Percentiles rank a stretch among this genome's conserved stretches.
phyloP scores from a whole-genome alignment of 2,113 vertebrate species.

The Rhinoptilus africanus region DNA sequence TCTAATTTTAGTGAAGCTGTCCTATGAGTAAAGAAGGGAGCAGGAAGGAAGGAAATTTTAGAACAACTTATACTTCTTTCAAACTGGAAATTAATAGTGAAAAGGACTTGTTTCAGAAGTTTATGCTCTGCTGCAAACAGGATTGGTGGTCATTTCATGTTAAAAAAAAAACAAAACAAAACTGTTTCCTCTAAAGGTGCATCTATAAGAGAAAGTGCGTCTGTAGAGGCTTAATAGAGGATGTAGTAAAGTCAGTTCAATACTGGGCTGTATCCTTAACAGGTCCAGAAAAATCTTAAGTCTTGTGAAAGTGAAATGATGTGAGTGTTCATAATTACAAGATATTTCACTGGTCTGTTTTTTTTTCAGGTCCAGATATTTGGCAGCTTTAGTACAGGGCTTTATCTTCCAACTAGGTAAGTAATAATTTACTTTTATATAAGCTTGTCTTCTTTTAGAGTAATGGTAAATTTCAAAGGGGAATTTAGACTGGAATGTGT shows the following conservation, averaged over 20 bases:
- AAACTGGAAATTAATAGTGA: not conserved
- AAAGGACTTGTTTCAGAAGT: not conserved
- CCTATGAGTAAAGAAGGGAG: not conserved
- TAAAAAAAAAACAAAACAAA: not conserved
- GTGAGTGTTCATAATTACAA: not conserved
- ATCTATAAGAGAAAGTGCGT: not conserved
- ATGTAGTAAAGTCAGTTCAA: not conserved
- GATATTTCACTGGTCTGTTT: not conserved
- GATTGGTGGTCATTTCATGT: not conserved
- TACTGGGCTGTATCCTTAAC: not conserved
- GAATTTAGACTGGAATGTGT: not conserved
- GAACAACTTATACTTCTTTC: not conserved
- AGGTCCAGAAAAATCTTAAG: not conserved
- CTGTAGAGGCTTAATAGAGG: not conserved
- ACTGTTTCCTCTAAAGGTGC: not conserved
- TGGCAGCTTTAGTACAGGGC: conserved; percentile 97
- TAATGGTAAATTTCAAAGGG: not conserved
- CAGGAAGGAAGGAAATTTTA: not conserved
- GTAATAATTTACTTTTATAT: not conserved
- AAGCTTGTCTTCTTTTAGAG: not conserved
- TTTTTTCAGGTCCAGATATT: conserved; percentile 92
- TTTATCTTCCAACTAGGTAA: conserved; percentile 98
- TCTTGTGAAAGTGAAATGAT: not conserved
- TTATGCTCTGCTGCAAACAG: not conserved
- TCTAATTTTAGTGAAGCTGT: not conserved